phyloP scores from a whole-genome alignment of 2,113 vertebrate species.

The Hemicordylus capensis region DNA sequence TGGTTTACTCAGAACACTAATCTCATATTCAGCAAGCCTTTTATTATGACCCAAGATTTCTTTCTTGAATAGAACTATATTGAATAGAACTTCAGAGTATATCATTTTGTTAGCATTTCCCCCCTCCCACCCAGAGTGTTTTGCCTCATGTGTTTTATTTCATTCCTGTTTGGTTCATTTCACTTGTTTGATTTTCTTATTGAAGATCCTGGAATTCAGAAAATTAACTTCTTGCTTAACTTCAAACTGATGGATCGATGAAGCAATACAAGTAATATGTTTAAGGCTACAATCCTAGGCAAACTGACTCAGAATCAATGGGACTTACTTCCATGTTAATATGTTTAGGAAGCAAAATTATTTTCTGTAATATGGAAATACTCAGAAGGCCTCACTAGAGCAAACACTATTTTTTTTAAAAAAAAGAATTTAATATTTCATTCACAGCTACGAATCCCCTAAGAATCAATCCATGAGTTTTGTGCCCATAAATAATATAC shows the following conservation, averaged over 20 bases:
- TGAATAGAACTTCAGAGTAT: not conserved
- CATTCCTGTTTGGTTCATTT: conserved; percentile 5
- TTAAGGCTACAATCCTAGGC: not conserved
- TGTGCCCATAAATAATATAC: not conserved
- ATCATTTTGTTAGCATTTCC: not conserved
- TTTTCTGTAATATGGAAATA: conserved; percentile 1
- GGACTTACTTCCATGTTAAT: not conserved
- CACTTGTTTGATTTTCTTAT: not conserved
- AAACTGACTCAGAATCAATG: not conserved
- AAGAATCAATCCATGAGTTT: not conserved
- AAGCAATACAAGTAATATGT: conserved; percentile 20
- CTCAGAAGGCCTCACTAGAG: not conserved
- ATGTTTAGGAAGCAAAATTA: not conserved
- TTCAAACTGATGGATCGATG: not conserved
- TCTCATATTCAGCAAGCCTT: not conserved
- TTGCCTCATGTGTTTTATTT: not conserved
- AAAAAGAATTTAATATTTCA: conserved; percentile 10
- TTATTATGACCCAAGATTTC: not conserved
- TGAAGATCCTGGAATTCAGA: not conserved
- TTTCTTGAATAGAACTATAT: not conserved
- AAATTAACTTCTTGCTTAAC: conserved; percentile 15
- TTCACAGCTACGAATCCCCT: not conserved
- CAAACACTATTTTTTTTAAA: not conserved
- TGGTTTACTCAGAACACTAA: too few relatives aligned
- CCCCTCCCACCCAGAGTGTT: not conserved